Evolutionary conservation across 2,888 invertebrate genomes (phyloP), one percentile per base, ranked within the genome.

Genomic region (Caradrina clavipalpis): DNA sequence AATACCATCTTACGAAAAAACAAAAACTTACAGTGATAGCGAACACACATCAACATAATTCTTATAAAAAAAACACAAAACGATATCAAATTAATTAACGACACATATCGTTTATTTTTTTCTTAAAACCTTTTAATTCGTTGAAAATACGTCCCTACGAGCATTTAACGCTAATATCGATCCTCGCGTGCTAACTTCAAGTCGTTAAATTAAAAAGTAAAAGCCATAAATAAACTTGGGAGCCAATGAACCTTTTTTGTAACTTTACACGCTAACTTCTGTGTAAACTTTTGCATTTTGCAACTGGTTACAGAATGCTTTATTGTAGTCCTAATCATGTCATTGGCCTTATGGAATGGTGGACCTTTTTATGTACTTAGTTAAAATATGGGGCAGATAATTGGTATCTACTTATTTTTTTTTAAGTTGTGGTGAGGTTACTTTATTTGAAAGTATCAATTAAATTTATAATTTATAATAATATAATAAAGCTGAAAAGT

Each of bases 181-280:
- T 73, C 85, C 73, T 90, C 84, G 90, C 91, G 90, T 91, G 91
- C 83, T 83, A 82, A 85, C 78, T 83, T 77, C 64, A 72, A 76
- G 80, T 87, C 87, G 86, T 90, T 89, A 89, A 90, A 87, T 90
- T 89, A 89, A 90, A 90, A 91, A 90, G 90, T 90, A 90, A 90
- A 88, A 88, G 88, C 88, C 83, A 88, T 91, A 90, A 91, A 90
- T 90, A 89, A 90, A 76, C 67, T 73, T 66, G 72, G 66, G 82
- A 86, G 90, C 88, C 91, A 90, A 87, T 86, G 91, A 90, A 84
- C 91, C 86, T 86, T 85, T 87, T 85, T 85, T 85, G 84, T 80
- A 82, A 85, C 69, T 78, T 84, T 74, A 85, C 89, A 89, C 88
- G 89, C 88, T 69, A 87, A 75, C 83, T 86, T 65, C 76, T 72